phyloP scores from a whole-genome alignment of 2,888 invertebrate species.

The Cactoblastis cactorum region DNA sequence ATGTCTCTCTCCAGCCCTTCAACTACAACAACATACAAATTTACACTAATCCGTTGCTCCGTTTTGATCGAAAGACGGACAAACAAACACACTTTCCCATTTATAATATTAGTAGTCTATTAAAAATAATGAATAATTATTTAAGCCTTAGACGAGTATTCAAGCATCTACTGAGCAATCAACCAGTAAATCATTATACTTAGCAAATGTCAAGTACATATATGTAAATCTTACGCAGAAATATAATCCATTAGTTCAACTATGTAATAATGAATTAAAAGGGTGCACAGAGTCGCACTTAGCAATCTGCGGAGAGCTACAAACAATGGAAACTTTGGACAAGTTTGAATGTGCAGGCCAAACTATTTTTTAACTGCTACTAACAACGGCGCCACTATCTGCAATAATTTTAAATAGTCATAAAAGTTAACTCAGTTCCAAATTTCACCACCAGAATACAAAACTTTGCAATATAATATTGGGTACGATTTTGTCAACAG shows the following conservation, averaged over 20 bases:
- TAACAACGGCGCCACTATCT: background rate
- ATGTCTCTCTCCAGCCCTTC: too few relatives aligned
- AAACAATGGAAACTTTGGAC: constrained; percentile 72
- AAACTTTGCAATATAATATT: constrained; percentile 31
- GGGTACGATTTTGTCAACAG: constrained; percentile 75
- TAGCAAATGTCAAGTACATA: background rate
- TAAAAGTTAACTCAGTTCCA: background rate
- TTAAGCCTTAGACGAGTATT: too few relatives aligned
- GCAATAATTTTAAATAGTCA: background rate
- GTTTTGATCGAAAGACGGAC: too few relatives aligned
- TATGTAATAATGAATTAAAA: constrained; percentile 50
- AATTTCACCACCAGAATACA: background rate
- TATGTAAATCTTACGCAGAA: background rate
- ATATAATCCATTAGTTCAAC: constrained; percentile 31
- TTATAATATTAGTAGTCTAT: too few relatives aligned
- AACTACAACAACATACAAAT: too few relatives aligned
- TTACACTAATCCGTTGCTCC: too few relatives aligned
- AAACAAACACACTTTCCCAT: too few relatives aligned
- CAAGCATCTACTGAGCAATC: too few relatives aligned
- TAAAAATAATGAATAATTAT: too few relatives aligned
- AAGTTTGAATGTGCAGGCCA: constrained; percentile 68
- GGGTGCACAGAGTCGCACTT: constrained; percentile 41
- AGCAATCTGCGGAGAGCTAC: constrained; percentile 49
- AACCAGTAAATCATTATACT: too few relatives aligned
- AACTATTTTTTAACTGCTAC: background rate